Evolutionary conservation across 2,797 vertebrate genomes (phyloP).

Genomic region (Neoniphon sammara): DNA sequence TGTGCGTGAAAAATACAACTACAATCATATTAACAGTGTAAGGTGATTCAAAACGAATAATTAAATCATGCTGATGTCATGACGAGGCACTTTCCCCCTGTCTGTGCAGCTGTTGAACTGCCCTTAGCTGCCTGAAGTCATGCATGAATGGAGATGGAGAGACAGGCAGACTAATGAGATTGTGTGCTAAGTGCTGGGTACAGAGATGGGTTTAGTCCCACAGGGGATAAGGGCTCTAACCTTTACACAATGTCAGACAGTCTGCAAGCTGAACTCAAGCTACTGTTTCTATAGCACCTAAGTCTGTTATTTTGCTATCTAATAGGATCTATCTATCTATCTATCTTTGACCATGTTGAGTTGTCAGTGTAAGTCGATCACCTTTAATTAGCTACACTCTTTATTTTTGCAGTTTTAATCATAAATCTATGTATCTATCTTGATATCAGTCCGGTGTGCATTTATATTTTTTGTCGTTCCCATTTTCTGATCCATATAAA

Average conservation of each 20-base stretch:
- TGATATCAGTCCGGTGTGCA: not conserved
- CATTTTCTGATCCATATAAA: no score
- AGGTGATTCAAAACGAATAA: not conserved
- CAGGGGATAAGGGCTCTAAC: slow-evolving; percentile 7
- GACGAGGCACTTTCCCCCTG: not conserved
- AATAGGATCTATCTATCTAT: no score
- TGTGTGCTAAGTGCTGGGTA: slow-evolving; percentile 11
- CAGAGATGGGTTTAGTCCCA: slow-evolving; percentile 19
- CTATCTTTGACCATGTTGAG: not conserved
- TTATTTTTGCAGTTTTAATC: no score
- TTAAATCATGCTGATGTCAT: slow-evolving; percentile 39
- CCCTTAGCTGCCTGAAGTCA: not conserved
- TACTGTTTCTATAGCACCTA: not conserved
- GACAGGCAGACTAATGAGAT: slow-evolving; percentile 39
- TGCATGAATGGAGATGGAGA: slow-evolving; percentile 38
- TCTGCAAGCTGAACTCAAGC: not conserved
- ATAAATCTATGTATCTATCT: not conserved
- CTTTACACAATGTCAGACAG: slow-evolving; percentile 19
- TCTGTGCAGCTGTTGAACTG: slow-evolving; percentile 3
- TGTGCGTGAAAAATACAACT: not conserved
- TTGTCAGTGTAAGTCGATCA: not conserved
- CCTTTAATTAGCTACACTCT: not conserved
- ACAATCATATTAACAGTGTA: not conserved
- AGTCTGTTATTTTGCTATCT: not conserved
- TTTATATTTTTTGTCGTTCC: no score